Conservation (phyloP, 2,888 invertebrate genomes). For the Endotricha flammealis region DNA sequence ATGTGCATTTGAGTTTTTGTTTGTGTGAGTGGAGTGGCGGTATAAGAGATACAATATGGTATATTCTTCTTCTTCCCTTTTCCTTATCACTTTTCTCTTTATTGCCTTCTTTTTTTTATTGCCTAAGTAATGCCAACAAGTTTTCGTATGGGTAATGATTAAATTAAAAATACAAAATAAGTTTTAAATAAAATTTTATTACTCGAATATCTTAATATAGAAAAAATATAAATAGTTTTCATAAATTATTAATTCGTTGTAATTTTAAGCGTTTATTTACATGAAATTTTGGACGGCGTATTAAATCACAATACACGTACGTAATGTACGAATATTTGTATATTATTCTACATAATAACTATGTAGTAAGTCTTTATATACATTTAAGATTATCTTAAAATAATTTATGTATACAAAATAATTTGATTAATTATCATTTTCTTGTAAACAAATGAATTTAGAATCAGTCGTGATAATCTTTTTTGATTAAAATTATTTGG, state of each 20-base stretch:
- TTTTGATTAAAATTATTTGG: too few relatives aligned
- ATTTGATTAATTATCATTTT: too few relatives aligned
- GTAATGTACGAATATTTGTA: constrained; percentile 54
- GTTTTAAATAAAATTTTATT: constrained; percentile 33
- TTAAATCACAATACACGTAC: constrained; percentile 67
- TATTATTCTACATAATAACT: constrained; percentile 48
- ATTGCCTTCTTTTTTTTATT: too few relatives aligned
- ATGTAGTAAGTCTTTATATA: constrained; percentile 41
- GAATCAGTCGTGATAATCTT: too few relatives aligned
- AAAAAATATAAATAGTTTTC: constrained; percentile 47
- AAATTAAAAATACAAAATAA: constrained; percentile 17
- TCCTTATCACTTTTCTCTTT: too few relatives aligned
- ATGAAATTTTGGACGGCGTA: constrained; percentile 51
- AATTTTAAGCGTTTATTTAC: constrained; percentile 29
- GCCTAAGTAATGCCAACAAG: background rate
- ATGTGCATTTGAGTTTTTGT: too few relatives aligned
- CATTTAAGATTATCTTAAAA: too few relatives aligned
- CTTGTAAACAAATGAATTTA: too few relatives aligned
- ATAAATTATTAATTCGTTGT: constrained; percentile 55
- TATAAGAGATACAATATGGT: too few relatives aligned
- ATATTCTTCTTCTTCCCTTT: too few relatives aligned
- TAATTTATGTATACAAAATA: too few relatives aligned
- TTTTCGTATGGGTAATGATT: constrained; percentile 10
- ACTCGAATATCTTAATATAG: constrained; percentile 37
- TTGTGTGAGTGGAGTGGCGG: too few relatives aligned